Conservation (phyloP, 2,888 invertebrate species). For the Blastobasis lacticolella region DNA sequence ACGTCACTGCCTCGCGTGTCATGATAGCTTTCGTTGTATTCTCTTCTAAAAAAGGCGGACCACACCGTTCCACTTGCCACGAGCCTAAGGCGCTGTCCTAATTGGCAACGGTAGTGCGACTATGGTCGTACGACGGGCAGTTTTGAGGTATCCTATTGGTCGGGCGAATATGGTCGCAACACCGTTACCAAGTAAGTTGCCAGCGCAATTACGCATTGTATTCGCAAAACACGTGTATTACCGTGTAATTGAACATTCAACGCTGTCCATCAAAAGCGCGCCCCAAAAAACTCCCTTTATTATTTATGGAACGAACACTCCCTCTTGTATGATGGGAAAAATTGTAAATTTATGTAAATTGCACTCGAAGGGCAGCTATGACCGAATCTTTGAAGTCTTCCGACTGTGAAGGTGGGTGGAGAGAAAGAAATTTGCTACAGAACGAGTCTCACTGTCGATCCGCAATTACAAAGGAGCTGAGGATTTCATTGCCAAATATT, state of each 20-base stretch:
- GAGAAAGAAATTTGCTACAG: constrained; percentile 8
- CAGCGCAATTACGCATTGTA: background rate
- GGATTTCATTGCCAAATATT: constrained; percentile 69
- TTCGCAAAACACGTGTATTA: background rate
- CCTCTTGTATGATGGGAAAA: background rate
- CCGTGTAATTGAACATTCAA: background rate
- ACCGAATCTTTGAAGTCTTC: background rate
- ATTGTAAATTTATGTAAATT: background rate
- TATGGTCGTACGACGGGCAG: too few species aligned
- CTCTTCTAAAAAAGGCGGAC: too few species aligned
- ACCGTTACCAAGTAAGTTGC: background rate
- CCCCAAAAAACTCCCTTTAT: background rate
- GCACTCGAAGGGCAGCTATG: background rate
- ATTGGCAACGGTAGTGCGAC: too few species aligned
- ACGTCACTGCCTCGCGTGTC: too few species aligned
- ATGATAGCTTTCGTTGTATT: too few species aligned
- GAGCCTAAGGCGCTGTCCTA: background rate
- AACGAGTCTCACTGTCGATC: constrained; percentile 24
- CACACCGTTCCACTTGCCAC: background rate
- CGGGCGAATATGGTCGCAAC: too few species aligned
- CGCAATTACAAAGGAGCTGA: constrained; percentile 56
- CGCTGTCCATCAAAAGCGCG: background rate
- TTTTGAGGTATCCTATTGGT: too few species aligned
- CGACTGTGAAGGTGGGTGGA: constrained; percentile 3
- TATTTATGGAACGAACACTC: background rate